These are phyloP conservation scores for Chelonus formosanus DNA, from an alignment of 2,888 invertebrate species.

Conservation along the genomic window DNA sequence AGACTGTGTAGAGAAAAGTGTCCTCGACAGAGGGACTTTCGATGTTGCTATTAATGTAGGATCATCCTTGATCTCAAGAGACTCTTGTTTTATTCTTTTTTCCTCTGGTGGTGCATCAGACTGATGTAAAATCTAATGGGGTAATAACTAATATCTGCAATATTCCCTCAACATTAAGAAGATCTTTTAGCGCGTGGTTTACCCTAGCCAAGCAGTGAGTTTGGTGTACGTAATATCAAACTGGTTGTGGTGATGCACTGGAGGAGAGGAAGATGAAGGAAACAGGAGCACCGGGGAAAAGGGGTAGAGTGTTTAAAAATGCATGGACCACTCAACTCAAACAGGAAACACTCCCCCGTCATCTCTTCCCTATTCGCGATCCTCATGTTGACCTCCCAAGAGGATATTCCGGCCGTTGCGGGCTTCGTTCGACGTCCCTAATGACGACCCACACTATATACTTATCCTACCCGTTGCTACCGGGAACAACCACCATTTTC, in stretches of 20 bases:
- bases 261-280: slow-evolving; percentile 19
- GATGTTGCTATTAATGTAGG: slow-evolving; percentile 27
- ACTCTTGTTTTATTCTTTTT: slow-evolving; percentile 2
- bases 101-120: neutral
- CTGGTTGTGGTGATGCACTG: neutral
- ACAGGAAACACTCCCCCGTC: slow-evolving; percentile 51
- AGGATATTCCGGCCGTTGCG: slow-evolving; percentile 3
- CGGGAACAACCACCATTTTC: slow-evolving; percentile 35
- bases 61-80: slow-evolving; percentile 14
- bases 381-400: slow-evolving; percentile 7
- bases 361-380: slow-evolving; percentile 7
- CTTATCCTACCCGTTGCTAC: slow-evolving; percentile 33
- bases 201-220: neutral
- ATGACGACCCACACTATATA: slow-evolving; percentile 40
- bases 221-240: slow-evolving; percentile 9
- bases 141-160: slow-evolving; percentile 3
- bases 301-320: slow-evolving; percentile 53
- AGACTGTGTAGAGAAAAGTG: slow-evolving; percentile 7
- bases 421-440: slow-evolving; percentile 37
- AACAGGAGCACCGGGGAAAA: slow-evolving; percentile 10
- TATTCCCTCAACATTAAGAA: slow-evolving; percentile 15
- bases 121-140: slow-evolving; percentile 13
- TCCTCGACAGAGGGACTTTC: slow-evolving; percentile 9
- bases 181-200: slow-evolving; percentile 1
- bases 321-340: slow-evolving; percentile 56